phyloP scores from a whole-genome alignment of 30 jellyfish, hydroid and myxozoan genomes.

The Pseudorhiza aurosa region DNA sequence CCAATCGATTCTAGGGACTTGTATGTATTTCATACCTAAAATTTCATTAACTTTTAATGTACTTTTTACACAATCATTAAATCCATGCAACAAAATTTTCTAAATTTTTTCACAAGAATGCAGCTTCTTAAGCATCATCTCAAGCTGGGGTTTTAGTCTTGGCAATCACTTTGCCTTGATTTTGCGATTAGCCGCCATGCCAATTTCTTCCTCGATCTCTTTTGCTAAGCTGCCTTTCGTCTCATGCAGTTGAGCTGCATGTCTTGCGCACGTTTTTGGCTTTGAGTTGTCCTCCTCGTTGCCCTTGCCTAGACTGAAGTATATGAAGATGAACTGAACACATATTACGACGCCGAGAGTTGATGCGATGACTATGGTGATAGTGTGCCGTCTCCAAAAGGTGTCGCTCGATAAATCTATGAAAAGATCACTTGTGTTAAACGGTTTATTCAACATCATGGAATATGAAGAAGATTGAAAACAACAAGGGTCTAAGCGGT shows the following conservation, averaged over 20 bases:
- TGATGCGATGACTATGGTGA: slow-evolving; percentile 54
- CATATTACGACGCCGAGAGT: slow-evolving; percentile 63
- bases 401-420: slow-evolving; percentile 26
- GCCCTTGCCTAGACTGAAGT: slow-evolving; percentile 45
- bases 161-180: slow-evolving; percentile 9
- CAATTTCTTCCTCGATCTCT: slow-evolving; percentile 63
- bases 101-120: no score
- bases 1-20: no score
- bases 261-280: slow-evolving; percentile 56
- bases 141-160: no score
- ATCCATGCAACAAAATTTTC: no score
- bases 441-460: no score
- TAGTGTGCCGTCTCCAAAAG: slow-evolving; percentile 55
- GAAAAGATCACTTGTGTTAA: no score
- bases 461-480: no score
- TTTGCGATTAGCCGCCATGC: slow-evolving; percentile 20
- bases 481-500: no score
- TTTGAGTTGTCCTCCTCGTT: background rate
- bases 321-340: slow-evolving; percentile 67
- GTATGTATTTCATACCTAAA: no score
- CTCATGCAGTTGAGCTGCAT: slow-evolving; percentile 12
- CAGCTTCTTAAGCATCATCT: no score
- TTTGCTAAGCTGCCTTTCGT: slow-evolving; percentile 37
- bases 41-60: no score
- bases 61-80: no score